Percentiles rank a stretch among this genome's conserved stretches.
These are phyloP conservation scores for Rhinoptilus africanus DNA, from an alignment of 2,113 vertebrate species.

Conservation along the genomic window DNA sequence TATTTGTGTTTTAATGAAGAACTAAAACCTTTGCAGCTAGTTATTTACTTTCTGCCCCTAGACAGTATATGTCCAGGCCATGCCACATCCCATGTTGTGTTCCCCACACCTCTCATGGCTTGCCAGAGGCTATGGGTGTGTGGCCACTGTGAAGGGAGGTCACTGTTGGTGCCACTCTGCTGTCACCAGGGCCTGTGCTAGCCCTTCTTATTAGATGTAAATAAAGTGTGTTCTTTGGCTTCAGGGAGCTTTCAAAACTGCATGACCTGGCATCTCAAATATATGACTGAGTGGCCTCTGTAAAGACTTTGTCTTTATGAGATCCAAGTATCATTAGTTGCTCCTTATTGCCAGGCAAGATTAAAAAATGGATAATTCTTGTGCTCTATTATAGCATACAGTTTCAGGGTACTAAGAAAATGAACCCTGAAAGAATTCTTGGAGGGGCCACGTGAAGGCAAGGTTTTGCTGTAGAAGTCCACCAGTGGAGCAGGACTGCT, in stretches of 20 bases:
- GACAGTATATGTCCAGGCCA: background rate
- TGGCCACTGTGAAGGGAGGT: background rate
- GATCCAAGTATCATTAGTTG: background rate
- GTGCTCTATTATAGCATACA: background rate
- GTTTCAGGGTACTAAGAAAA: background rate
- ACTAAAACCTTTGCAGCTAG: background rate
- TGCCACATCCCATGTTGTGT: fast-evolving
- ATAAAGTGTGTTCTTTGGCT: background rate
- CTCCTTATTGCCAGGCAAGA: background rate
- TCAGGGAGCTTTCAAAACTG: background rate
- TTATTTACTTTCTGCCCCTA: background rate
- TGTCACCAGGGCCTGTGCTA: background rate
- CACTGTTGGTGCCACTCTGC: background rate
- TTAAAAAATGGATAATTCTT: background rate
- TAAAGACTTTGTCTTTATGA: background rate
- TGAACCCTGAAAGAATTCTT: background rate
- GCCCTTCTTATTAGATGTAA: background rate
- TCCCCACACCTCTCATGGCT: background rate
- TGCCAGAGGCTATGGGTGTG: background rate
- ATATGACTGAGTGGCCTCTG: background rate
- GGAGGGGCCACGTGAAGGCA: background rate
- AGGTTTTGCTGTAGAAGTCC: background rate
- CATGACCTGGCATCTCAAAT: background rate
- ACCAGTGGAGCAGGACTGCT: background rate
- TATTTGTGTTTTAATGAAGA: background rate